Base-by-base conservation (phyloP, 2,797 vertebrate species). In the Poeciliopsis gracilis region DNA sequence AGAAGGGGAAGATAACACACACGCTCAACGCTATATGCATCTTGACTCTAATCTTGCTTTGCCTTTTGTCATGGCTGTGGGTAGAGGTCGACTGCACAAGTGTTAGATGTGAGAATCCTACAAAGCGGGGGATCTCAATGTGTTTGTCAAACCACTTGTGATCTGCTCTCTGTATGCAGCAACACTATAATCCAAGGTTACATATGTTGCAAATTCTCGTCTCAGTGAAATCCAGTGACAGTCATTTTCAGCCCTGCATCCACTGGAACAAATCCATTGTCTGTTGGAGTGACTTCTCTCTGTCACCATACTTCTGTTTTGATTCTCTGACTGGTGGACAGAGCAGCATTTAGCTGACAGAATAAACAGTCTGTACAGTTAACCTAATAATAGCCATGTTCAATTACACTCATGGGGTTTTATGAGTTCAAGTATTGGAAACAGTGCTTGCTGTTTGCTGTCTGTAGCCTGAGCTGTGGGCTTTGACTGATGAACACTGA, bases 171-270 rank as follows among this genome's bases (percentile, higher is more conserved):
- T 25, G 25, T 30, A 84, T 89, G 87, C 85, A 82, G 76, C 67
- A 80, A 69, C 61, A 74, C 88, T 80, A 78, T 93, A 93, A 93
- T 93, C 90, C 76, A 69, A 49, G 84, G 90, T 93, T 92, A 93
- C 86, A 86, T 82, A 87, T 92, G 90, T 91, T 89, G 83, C 91
- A 90, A 90, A 93, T 86, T 88, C 86, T 82, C 71, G 53, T 90
- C 59, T 76, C n/a, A 57, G 47, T 88, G 76, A 88, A 92, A 94
- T 91, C 84, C 86, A 92, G 86, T 92, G 91, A 91, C 77, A 76
- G 77, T 70, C 46, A 63, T 81, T 81, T 92, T 93, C 83, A 91
- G 90, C 75, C 73, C 47, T 53, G 72, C 51, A 88, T 82, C 84
- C 73, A 82, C 88, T 86, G 78, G 57, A 78, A 78, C 47, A 33